These are phyloP conservation scores for Tortricodes alternella DNA, from an alignment of 2,888 invertebrate species.

Conservation along the genomic window DNA sequence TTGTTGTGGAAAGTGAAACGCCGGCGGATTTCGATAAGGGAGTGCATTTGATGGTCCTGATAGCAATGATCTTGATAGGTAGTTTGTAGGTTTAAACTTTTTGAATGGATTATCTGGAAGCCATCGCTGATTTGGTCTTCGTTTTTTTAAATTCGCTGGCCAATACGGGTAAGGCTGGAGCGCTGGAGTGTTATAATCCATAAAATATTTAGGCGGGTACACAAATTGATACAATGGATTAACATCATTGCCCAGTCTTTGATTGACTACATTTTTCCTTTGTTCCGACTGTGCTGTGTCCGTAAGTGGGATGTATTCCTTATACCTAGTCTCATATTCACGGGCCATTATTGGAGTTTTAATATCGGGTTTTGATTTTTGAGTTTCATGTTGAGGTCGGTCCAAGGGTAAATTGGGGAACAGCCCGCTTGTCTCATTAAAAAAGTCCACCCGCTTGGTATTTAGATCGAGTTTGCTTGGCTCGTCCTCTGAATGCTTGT, in stretches of 20 bases:
- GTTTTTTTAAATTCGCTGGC: constrained; percentile 16
- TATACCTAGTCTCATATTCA: constrained; percentile 21
- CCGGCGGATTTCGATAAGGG: constrained; percentile 10
- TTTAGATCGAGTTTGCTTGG: constrained; percentile 36
- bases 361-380: constrained; percentile 1
- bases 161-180: constrained; percentile 26
- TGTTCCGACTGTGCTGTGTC: too few relatives aligned
- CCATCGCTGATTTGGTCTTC: constrained; percentile 26
- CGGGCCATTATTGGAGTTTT: constrained; percentile 2
- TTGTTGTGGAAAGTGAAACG: constrained; percentile 4
- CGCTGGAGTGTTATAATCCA: constrained; percentile 1
- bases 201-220: constrained; percentile 22
- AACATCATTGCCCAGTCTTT: background rate
- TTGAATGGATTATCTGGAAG: constrained; percentile 32
- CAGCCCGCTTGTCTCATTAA: constrained; percentile 59
- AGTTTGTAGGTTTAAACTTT: constrained; percentile 26
- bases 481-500: constrained; percentile 39
- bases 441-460: constrained; percentile 44
- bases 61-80: background rate
- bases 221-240: constrained; percentile 16
- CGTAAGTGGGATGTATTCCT: background rate
- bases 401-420: constrained; percentile 51
- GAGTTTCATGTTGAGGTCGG: constrained; percentile 19
- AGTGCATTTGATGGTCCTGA: background rate
- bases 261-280: background rate